phyloP scores from a whole-genome alignment of 2,797 vertebrate species.

The Poeciliopsis presidionis region DNA sequence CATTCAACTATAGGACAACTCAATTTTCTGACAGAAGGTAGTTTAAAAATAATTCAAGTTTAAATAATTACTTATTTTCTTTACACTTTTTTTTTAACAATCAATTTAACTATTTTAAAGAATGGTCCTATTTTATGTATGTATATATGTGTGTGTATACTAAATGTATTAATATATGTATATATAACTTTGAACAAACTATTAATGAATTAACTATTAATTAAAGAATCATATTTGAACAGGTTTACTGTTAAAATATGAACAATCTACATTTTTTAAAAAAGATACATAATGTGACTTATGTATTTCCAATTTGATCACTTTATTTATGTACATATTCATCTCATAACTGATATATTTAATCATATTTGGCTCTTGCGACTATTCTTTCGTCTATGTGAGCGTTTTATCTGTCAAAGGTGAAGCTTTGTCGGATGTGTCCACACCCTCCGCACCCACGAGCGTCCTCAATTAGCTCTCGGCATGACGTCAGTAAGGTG shows the following conservation, averaged over 20 bases:
- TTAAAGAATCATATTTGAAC: no score
- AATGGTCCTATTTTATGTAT: no score
- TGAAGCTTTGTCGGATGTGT: conserved; percentile 28
- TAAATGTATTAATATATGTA: neutral
- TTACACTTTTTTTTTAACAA: neutral
- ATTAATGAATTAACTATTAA: no score
- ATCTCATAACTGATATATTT: neutral
- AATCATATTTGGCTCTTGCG: neutral
- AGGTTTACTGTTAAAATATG: no score
- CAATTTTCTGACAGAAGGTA: no score
- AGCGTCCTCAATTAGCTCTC: conserved; percentile 76
- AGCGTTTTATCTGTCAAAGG: conserved; percentile 21
- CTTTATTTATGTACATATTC: neutral
- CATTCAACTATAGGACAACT: no score
- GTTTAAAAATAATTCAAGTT: neutral
- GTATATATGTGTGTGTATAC: neutral
- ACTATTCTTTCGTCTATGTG: neutral
- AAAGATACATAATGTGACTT: no score
- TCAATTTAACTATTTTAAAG: no score
- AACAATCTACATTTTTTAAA: no score
- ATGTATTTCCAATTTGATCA: neutral
- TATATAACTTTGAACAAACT: no score
- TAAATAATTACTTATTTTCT: neutral
- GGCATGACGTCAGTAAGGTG: conserved; percentile 79
- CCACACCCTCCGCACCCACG: conserved; percentile 51